Percentiles rank a stretch among this genome's conserved stretches.
These are phyloP conservation scores for Eupeodes corollae DNA, from an alignment of 1,140 invertebrate species.

Conservation along the genomic window DNA sequence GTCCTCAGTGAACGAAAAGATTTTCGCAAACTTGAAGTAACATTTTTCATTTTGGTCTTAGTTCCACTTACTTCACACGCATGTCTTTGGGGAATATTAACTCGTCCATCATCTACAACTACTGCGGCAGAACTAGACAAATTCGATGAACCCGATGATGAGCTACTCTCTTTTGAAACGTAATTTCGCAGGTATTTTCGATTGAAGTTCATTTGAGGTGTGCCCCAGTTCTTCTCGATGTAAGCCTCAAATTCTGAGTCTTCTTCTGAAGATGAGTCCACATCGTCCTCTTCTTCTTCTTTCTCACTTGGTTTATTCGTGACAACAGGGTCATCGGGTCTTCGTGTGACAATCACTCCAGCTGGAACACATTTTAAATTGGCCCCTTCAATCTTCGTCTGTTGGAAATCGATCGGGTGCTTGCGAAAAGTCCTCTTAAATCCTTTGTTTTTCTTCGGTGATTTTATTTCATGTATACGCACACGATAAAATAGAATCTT, in stretches of 20 bases:
- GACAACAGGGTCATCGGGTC: conserved; percentile 17
- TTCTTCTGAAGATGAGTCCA: conserved; percentile 8
- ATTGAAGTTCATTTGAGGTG: conserved; percentile 32
- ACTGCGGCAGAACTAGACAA: conserved; percentile 6
- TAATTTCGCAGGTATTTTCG: conserved; percentile 26
- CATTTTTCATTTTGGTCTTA: conserved; percentile 28
- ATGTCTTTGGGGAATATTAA: conserved; percentile 13
- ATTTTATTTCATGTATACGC: conserved; percentile 22
- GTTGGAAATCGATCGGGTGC: conserved; percentile 18
- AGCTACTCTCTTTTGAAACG: conserved; percentile 7
- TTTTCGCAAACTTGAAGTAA: conserved; percentile 21
- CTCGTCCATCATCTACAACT: conserved; percentile 7
- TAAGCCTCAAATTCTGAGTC: conserved; percentile 9
- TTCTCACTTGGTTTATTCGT: background rate
- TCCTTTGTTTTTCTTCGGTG: conserved; percentile 7
- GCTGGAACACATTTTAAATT: conserved; percentile 27
- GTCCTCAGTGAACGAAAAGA: conserved; percentile 26
- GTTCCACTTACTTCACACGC: conserved; percentile 21
- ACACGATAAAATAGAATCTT: conserved; percentile 32
- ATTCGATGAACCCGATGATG: background rate
- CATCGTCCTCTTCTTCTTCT: conserved; percentile 6
- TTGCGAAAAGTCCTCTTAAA: background rate
- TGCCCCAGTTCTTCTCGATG: conserved; percentile 23
- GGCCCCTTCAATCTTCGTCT: conserved; percentile 14
- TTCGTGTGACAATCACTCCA: conserved; percentile 27